A percentile compares a stretch with the other conserved stretches of the same genome.
phyloP scores from a whole-genome alignment of 2,113 vertebrate species.

The Sceloporus undulatus region DNA sequence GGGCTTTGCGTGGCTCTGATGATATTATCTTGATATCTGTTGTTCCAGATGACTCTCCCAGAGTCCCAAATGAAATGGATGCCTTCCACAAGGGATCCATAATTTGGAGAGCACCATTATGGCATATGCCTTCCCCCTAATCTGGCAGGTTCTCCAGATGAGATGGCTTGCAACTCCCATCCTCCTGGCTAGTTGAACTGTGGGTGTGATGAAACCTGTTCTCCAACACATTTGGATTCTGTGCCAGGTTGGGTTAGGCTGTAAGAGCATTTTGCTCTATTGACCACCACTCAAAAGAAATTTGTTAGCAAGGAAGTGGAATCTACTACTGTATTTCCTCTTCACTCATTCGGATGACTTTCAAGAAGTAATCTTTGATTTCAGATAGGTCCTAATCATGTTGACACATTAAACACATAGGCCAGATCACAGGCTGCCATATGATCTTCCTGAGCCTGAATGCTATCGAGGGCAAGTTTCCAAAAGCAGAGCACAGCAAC shows the following conservation, averaged over 20 bases:
- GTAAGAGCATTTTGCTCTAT: not conserved
- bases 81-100: not conserved
- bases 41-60: not conserved
- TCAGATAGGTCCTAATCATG: not conserved
- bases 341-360: not conserved
- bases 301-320: rapidly evolving
- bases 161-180: not conserved
- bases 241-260: not conserved
- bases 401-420: rapidly evolving
- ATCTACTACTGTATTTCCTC: not conserved
- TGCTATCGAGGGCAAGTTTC: not conserved
- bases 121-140: not conserved
- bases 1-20: not conserved
- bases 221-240: not conserved
- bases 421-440: not conserved
- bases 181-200: too few relatives aligned
- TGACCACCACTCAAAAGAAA: not conserved
- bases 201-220: not conserved
- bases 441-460: rapidly evolving
- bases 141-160: not conserved
- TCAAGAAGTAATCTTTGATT: rapidly evolving
- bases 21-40: not conserved
- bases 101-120: not conserved
- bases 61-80: not conserved
- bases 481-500: not conserved